phyloP scores from a whole-genome alignment of 1,140 invertebrate genomes.

The Listronotus bonariensis region DNA sequence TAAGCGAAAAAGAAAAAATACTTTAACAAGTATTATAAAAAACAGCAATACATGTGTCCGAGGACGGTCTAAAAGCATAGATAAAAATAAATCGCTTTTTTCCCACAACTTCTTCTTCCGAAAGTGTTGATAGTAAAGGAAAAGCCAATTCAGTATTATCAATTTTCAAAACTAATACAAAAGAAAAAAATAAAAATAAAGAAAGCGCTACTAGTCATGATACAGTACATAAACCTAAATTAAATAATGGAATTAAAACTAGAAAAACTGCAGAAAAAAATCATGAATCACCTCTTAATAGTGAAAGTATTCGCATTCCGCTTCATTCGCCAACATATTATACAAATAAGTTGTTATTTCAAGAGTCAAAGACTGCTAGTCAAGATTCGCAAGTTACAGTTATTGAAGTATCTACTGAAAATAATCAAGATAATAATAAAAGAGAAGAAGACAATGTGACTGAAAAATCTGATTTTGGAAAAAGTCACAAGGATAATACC shows the following conservation, averaged over 20 bases:
- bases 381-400: constrained; percentile 53
- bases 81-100: too few species aligned
- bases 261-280: constrained; percentile 32
- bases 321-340: constrained; percentile 70
- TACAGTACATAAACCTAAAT: constrained; percentile 53
- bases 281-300: constrained; percentile 63
- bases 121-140: constrained; percentile 53
- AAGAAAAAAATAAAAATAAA: constrained; percentile 48
- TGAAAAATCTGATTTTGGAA: background rate
- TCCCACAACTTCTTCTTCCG: constrained; percentile 44
- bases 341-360: constrained; percentile 52
- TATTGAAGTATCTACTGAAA: constrained; percentile 55
- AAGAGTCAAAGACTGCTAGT: constrained; percentile 48
- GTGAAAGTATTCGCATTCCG: constrained; percentile 65
- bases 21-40: constrained; percentile 6
- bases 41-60: background rate
- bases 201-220: constrained; percentile 51
- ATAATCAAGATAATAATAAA: background rate
- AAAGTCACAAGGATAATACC: background rate
- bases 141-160: constrained; percentile 68
- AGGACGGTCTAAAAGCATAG: background rate
- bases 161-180: constrained; percentile 61
- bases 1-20: constrained; percentile 24
- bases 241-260: background rate
- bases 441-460: background rate